Evolutionary conservation across 2,113 vertebrate genomes (phyloP).

Genomic region (Mustela lutreola): DNA sequence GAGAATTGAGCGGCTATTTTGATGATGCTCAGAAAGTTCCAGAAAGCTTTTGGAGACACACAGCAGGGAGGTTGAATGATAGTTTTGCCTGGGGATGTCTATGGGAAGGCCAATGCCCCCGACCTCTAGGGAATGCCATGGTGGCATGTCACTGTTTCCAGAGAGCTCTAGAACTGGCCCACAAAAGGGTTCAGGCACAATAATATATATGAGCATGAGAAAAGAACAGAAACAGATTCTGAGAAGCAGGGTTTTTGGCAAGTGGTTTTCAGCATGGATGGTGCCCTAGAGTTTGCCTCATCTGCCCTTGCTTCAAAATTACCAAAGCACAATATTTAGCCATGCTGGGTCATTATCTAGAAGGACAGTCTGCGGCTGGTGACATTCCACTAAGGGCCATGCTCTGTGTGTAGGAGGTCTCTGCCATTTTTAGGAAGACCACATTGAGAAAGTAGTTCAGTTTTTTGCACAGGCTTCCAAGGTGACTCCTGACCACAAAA

Average conservation of each 20-base stretch:
- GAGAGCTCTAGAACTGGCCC: constrained; percentile 93
- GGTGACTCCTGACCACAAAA: constrained; percentile 96
- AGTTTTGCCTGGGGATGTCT: constrained; percentile 95
- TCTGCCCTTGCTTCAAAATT: constrained; percentile 96
- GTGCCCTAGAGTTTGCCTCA: constrained; percentile 93
- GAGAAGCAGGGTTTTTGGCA: constrained; percentile 96
- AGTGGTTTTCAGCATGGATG: constrained; percentile 97
- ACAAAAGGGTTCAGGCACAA: constrained; percentile 91
- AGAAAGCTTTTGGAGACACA: constrained; percentile 94
- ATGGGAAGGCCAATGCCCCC: constrained; percentile 95
- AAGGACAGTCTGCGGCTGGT: constrained; percentile 96
- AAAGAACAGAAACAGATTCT: constrained; percentile 95
- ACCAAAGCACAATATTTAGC: constrained; percentile 96
- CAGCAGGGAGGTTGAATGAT: constrained; percentile 95
- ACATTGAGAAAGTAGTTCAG: constrained; percentile 96
- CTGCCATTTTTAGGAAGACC: constrained; percentile 96
- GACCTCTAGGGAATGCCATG: constrained; percentile 96
- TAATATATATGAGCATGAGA: constrained; percentile 93
- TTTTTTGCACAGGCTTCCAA: constrained; percentile 95
- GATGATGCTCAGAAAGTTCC: constrained; percentile 94
- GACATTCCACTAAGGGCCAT: constrained; percentile 94
- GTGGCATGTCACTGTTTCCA: constrained; percentile 95
- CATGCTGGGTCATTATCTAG: constrained; percentile 93
- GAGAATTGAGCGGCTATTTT: constrained; percentile 94
- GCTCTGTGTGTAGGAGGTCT: constrained; percentile 95